phyloP scores from a whole-genome alignment of 2,888 invertebrate species.

The Mesorhabditis belari region DNA sequence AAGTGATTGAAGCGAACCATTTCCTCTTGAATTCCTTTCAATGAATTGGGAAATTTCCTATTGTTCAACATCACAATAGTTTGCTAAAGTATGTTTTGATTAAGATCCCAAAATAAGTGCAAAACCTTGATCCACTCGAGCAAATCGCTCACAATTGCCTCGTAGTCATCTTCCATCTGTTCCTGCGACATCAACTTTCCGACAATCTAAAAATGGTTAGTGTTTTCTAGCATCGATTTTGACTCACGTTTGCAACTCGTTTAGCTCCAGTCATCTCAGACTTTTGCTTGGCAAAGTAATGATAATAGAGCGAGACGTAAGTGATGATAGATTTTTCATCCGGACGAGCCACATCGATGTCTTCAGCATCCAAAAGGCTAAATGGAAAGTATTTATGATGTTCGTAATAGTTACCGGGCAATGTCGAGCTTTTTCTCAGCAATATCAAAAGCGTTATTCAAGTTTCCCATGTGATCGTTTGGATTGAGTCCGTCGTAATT shows the following conservation, averaged over 20 bases:
- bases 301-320: constrained; percentile 96
- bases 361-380: constrained; percentile 82
- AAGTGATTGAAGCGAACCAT: constrained; percentile 86
- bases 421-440: constrained; percentile 88
- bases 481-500: constrained; percentile 65
- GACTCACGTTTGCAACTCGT: constrained; percentile 82
- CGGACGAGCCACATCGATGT: constrained; percentile 73
- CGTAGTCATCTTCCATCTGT: constrained; percentile 81
- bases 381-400: too few species aligned
- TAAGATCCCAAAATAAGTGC: neutral
- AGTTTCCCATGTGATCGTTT: constrained; percentile 80
- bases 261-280: constrained; percentile 94
- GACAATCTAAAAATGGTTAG: constrained; percentile 69
- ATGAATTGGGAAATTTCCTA: constrained; percentile 81
- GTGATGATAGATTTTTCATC: constrained; percentile 93
- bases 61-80: constrained; percentile 66
- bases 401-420: too few species aligned
- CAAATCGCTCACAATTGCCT: constrained; percentile 73
- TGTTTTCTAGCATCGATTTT: neutral
- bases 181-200: constrained; percentile 92
- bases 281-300: constrained; percentile 97
- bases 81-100: constrained; percentile 32
- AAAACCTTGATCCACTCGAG: constrained; percentile 79
- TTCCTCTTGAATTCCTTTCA: constrained; percentile 87
- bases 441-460: constrained; percentile 93